Evolutionary conservation across 2,113 vertebrate genomes (phyloP).

Genomic region (Nicator chloris): DNA sequence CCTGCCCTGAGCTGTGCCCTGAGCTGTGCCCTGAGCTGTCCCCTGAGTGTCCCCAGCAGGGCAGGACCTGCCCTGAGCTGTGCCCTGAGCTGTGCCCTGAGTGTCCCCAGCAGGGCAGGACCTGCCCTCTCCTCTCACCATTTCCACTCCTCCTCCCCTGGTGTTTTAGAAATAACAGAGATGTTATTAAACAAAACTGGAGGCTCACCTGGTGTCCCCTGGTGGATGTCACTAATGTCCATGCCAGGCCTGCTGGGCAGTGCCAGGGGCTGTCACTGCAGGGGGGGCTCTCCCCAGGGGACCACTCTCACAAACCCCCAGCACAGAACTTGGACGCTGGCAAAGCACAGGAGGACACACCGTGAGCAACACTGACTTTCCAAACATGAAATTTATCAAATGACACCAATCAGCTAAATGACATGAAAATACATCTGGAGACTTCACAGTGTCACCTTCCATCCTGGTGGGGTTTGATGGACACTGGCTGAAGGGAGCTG

Average conservation of each 20-base stretch:
- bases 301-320: not conserved
- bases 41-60: too few relatives aligned
- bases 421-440: constrained; percentile 33
- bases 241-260: not conserved
- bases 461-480: constrained; percentile 23
- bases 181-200: not conserved
- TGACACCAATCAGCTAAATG: constrained; percentile 48
- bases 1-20: too few relatives aligned
- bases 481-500: not conserved
- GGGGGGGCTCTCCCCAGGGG: fast-evolving
- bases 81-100: too few relatives aligned
- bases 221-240: not conserved
- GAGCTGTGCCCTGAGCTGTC: too few relatives aligned
- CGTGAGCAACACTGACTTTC: not conserved
- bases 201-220: not conserved
- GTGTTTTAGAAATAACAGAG: not conserved
- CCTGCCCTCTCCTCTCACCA: not conserved
- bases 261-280: not conserved
- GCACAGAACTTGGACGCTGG: not conserved
- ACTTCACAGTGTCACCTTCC: constrained; percentile 33
- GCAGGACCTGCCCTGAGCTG: too few relatives aligned
- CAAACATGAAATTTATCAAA: constrained; percentile 57
- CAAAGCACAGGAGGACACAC: not conserved
- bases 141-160: not conserved
- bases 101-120: fast-evolving